A percentile compares a stretch with the other conserved stretches of the same genome.
Conservation (phyloP, 2,888 invertebrate species). For the Leptinotarsa juncta region DNA sequence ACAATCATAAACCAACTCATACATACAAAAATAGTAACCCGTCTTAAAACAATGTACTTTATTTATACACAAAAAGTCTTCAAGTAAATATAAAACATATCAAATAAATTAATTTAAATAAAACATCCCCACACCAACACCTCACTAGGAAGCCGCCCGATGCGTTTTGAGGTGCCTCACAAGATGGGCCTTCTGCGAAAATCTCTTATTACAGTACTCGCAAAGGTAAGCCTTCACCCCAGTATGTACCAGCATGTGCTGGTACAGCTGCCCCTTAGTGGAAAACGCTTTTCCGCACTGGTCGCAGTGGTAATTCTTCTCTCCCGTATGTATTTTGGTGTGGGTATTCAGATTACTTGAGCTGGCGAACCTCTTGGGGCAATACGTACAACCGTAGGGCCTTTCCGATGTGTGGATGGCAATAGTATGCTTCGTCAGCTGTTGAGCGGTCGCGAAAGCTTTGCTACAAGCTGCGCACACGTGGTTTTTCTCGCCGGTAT, state of each 20-base stretch:
- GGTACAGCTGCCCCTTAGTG: slow-evolving; percentile 64
- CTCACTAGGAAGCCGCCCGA: slow-evolving; percentile 41
- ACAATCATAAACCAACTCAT: too few species aligned
- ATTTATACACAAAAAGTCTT: not conserved
- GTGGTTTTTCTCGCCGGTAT: slow-evolving; percentile 66
- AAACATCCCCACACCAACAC: not conserved
- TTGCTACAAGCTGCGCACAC: slow-evolving; percentile 64
- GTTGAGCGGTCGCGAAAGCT: slow-evolving; percentile 65
- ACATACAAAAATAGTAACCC: too few species aligned
- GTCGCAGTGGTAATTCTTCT: slow-evolving; percentile 65
- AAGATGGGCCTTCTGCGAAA: slow-evolving; percentile 65
- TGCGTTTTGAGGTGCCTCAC: slow-evolving; percentile 64
- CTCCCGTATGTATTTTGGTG: slow-evolving; percentile 64
- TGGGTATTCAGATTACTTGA: slow-evolving; percentile 65
- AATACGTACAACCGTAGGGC: slow-evolving; percentile 64
- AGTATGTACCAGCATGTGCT: slow-evolving; percentile 65
- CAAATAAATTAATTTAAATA: slow-evolving; percentile 14
- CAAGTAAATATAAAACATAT: slow-evolving; percentile 13
- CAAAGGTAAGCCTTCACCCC: slow-evolving; percentile 65
- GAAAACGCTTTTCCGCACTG: slow-evolving; percentile 65
- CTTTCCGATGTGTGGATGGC: slow-evolving; percentile 64
- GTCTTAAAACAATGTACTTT: not conserved
- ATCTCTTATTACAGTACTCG: slow-evolving; percentile 64
- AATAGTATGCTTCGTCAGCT: slow-evolving; percentile 65
- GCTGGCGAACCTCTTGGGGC: slow-evolving; percentile 64